Evolutionary conservation across 2,797 vertebrate genomes (phyloP).

Genomic region (Sebastes kiyomatsui): DNA sequence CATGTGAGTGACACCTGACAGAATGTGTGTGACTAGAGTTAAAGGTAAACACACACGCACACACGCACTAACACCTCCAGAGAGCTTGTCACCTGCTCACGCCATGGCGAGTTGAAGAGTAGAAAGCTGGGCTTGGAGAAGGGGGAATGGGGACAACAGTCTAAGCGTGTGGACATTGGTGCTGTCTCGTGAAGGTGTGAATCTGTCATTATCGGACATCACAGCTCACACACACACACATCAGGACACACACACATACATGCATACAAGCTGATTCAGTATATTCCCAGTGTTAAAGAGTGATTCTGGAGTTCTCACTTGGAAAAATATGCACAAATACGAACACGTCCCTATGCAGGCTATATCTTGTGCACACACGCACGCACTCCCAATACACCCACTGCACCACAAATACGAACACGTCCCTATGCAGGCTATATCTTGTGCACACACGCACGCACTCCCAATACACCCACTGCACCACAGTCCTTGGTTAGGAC

Average conservation of each 20-base stretch:
- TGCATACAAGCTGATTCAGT: background rate
- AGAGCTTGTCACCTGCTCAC: slow-evolving; percentile 57
- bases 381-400: background rate
- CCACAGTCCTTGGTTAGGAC: slow-evolving; percentile 31
- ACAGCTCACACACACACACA: background rate
- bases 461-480: background rate
- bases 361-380: background rate
- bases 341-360: background rate
- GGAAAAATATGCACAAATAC: background rate
- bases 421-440: background rate
- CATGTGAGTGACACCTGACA: slow-evolving; percentile 57
- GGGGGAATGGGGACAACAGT: slow-evolving; percentile 30
- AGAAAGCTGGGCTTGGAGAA: slow-evolving; percentile 10
- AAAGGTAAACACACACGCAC: slow-evolving; percentile 49
- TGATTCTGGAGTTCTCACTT: background rate
- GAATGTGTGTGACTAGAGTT: slow-evolving; percentile 47
- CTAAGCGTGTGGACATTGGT: slow-evolving; percentile 53
- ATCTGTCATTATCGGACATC: slow-evolving; percentile 44
- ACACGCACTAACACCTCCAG: slow-evolving; percentile 35
- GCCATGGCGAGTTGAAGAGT: background rate
- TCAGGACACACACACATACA: background rate
- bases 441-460: background rate
- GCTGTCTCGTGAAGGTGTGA: slow-evolving; percentile 62
- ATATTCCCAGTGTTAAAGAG: background rate
- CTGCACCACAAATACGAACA: background rate